phyloP scores from a whole-genome alignment of 2,113 vertebrate species.

The Uria aalge region DNA sequence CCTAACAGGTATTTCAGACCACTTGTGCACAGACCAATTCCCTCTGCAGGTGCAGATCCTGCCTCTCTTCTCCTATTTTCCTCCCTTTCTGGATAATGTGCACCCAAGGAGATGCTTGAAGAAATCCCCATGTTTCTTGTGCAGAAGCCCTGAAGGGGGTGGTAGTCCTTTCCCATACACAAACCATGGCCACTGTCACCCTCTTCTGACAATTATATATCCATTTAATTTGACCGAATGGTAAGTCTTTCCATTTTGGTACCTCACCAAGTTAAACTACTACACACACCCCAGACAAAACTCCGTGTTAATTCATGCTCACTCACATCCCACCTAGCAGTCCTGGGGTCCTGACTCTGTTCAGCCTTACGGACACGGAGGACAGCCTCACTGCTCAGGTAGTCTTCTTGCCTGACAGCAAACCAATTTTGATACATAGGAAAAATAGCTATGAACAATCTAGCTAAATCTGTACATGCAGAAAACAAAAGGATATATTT shows the following conservation, averaged over 20 bases:
- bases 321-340: accelerated
- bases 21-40: background rate
- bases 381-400: background rate
- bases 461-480: background rate
- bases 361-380: background rate
- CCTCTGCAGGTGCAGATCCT: background rate
- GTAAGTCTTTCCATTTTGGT: background rate
- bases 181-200: background rate
- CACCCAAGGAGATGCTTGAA: background rate
- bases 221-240: background rate
- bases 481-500: background rate
- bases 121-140: background rate
- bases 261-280: background rate
- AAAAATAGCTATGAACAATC: background rate
- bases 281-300: background rate
- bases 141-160: background rate
- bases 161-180: background rate
- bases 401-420: background rate
- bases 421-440: background rate
- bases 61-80: background rate
- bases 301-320: background rate
- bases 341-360: background rate
- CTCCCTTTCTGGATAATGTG: background rate
- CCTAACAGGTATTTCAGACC: background rate
- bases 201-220: background rate